These are phyloP conservation scores for Sphinx pinastri DNA, from an alignment of 2,888 invertebrate species.

Conservation along the genomic window DNA sequence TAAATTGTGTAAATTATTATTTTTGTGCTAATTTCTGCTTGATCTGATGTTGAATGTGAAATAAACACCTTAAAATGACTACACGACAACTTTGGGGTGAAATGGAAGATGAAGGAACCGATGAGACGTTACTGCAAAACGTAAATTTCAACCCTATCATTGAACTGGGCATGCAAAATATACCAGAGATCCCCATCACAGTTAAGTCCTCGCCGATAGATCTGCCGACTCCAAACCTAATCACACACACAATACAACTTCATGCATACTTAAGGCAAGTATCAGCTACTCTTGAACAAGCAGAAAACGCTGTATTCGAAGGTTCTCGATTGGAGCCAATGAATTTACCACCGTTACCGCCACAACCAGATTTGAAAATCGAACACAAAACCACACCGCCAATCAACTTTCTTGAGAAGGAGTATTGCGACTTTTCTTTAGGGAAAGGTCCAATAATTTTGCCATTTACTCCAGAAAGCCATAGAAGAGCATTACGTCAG, in stretches of 20 bases:
- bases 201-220: constrained; percentile 77
- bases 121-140: constrained; percentile 67
- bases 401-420: constrained; percentile 70
- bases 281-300: constrained; percentile 65
- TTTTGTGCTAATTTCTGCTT: neutral
- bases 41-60: neutral
- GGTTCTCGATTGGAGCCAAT: constrained; percentile 62
- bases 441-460: constrained; percentile 71
- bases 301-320: constrained; percentile 67
- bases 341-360: constrained; percentile 64
- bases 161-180: constrained; percentile 79
- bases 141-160: constrained; percentile 80
- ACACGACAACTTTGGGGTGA: constrained; percentile 73
- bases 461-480: constrained; percentile 77
- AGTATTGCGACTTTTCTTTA: constrained; percentile 74
- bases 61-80: constrained; percentile 47
- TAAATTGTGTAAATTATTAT: neutral
- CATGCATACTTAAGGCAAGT: constrained; percentile 69
- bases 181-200: constrained; percentile 76
- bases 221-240: constrained; percentile 71
- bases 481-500: constrained; percentile 71
- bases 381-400: constrained; percentile 67
- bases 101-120: constrained; percentile 65
- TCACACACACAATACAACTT: constrained; percentile 76
- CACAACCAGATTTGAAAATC: constrained; percentile 60